These are phyloP conservation scores for Scleropages formosus DNA, from an alignment of 2,797 vertebrate genomes.

Conservation along the genomic window DNA sequence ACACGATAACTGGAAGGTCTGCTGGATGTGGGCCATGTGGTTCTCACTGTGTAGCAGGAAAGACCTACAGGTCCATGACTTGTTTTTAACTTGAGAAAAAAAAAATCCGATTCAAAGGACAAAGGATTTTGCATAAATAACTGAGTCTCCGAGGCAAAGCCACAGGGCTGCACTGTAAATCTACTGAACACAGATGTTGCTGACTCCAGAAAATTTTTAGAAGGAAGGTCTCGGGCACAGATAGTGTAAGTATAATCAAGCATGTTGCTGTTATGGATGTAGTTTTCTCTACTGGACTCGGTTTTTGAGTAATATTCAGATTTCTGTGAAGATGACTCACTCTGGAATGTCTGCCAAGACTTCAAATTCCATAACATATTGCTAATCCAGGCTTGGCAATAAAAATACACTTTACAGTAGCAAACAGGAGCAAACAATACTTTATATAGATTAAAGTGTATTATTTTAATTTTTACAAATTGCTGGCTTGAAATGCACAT, in stretches of 20 bases:
- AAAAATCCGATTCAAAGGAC: too few species aligned
- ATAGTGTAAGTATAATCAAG: background rate
- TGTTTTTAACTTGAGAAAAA: too few species aligned
- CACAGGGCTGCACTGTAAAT: background rate
- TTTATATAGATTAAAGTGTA: background rate
- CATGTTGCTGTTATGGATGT: too few species aligned
- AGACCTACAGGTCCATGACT: background rate
- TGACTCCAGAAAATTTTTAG: background rate
- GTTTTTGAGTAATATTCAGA: constrained; percentile 17
- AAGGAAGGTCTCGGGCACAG: background rate
- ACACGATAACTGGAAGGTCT: constrained; percentile 25
- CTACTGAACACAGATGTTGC: background rate
- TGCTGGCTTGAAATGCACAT: too few species aligned
- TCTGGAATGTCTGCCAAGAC: constrained; percentile 23
- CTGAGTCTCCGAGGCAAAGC: too few species aligned
- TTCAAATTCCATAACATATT: constrained; percentile 33
- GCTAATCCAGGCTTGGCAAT: constrained; percentile 38
- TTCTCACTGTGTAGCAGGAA: too few species aligned
- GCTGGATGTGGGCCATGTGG: background rate
- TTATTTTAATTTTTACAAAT: too few species aligned
- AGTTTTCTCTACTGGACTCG: too few species aligned
- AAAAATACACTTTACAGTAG: constrained; percentile 26
- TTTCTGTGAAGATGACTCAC: constrained; percentile 27
- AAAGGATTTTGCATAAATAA: too few species aligned
- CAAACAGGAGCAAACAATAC: background rate